Percentiles rank a stretch among this genome's conserved stretches.
Conservation (phyloP, 2,113 vertebrate genomes). For the Salvelinus namaycush region DNA sequence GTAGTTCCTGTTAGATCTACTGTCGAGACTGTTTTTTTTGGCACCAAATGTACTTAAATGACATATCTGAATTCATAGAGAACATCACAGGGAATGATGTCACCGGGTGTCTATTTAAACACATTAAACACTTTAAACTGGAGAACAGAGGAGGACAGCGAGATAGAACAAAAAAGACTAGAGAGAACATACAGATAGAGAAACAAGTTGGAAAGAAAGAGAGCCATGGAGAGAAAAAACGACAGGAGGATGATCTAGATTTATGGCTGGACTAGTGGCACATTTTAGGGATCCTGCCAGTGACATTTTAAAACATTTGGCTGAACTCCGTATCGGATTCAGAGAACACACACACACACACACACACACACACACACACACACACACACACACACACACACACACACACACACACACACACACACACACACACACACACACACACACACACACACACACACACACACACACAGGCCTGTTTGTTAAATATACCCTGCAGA, state of each 20-base stretch:
- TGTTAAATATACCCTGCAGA: constrained; percentile 40
- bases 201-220: background rate
- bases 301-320: background rate
- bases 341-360: background rate
- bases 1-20: background rate
- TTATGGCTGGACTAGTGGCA: background rate
- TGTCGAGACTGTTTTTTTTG: constrained; percentile 5
- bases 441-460: background rate
- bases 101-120: constrained; percentile 15
- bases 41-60: constrained; percentile 1
- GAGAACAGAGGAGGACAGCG: constrained; percentile 1
- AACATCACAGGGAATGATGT: background rate
- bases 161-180: background rate
- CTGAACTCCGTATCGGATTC: background rate
- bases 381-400: constrained; percentile 1
- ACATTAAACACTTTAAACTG: constrained; percentile 32
- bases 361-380: background rate
- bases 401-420: background rate
- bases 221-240: background rate
- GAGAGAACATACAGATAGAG: background rate
- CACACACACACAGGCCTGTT: background rate
- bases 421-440: background rate
- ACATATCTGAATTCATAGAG: constrained; percentile 1
- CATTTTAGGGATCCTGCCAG: constrained; percentile 1
- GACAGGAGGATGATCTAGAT: background rate